Conservation (phyloP, 2,888 invertebrate species). For the Ormyrus rosae region DNA sequence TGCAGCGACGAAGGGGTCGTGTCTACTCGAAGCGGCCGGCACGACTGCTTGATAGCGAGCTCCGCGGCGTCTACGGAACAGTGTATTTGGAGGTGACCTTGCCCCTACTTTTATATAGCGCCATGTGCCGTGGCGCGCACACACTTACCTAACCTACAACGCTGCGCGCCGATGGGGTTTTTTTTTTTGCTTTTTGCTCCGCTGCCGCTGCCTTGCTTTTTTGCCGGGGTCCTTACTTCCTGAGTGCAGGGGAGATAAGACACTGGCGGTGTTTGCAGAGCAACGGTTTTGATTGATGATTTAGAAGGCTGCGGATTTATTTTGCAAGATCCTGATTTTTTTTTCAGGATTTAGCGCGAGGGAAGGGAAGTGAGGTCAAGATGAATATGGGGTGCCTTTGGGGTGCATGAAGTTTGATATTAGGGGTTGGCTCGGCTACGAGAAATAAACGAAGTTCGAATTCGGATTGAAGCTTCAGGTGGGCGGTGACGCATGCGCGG, state of each 20-base stretch:
- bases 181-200: no score
- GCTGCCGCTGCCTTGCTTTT: no score
- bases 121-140: constrained; percentile 28
- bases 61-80: constrained; percentile 27
- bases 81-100: constrained; percentile 71
- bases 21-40: constrained; percentile 17
- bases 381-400: no score
- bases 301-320: no score
- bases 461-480: constrained; percentile 4
- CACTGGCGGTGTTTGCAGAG: no score
- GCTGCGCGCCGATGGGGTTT: no score
- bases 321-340: no score
- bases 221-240: no score
- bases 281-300: no score
- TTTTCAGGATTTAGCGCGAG: no score
- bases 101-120: constrained; percentile 67
- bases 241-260: no score
- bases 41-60: constrained; percentile 51
- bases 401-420: background rate
- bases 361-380: no score
- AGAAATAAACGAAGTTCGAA: background rate
- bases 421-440: background rate
- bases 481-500: constrained; percentile 12
- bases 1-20: background rate
- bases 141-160: background rate